Conservation (phyloP, 1,140 invertebrate genomes). For the Drosophila jambulina region DNA sequence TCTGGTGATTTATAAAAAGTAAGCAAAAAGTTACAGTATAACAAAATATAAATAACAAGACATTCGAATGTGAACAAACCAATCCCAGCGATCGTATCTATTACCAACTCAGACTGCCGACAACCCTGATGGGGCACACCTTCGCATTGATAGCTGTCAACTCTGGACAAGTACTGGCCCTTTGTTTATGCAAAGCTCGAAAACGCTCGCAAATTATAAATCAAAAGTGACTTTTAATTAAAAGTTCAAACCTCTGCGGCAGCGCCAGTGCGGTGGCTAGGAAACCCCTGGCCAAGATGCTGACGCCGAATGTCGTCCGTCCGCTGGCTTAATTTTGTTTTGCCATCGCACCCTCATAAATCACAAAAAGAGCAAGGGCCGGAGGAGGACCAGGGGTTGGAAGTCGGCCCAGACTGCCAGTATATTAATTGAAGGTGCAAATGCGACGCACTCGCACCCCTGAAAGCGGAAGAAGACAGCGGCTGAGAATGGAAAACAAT, state of each 20-base stretch:
- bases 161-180: constrained; percentile 34
- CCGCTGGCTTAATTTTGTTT: constrained; percentile 78
- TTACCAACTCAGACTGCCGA: not conserved
- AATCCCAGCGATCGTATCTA: not conserved
- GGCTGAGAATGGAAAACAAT: constrained; percentile 55
- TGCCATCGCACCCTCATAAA: constrained; percentile 80
- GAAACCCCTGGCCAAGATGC: constrained; percentile 60
- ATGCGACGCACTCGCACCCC: constrained; percentile 77
- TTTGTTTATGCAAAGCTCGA: constrained; percentile 64
- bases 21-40: not conserved
- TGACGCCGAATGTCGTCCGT: constrained; percentile 77
- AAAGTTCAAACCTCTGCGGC: constrained; percentile 65
- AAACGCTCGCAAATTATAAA: constrained; percentile 76
- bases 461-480: constrained; percentile 56
- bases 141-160: constrained; percentile 39
- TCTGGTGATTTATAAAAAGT: not conserved
- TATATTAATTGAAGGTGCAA: constrained; percentile 80
- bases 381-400: constrained; percentile 57
- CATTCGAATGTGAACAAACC: not conserved
- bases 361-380: constrained; percentile 63
- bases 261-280: not conserved
- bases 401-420: constrained; percentile 37
- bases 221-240: constrained; percentile 84
- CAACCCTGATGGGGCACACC: constrained; percentile 18
- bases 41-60: not conserved